Conservation (phyloP, 2,113 vertebrate genomes). For the Odontophorus gujanensis region DNA sequence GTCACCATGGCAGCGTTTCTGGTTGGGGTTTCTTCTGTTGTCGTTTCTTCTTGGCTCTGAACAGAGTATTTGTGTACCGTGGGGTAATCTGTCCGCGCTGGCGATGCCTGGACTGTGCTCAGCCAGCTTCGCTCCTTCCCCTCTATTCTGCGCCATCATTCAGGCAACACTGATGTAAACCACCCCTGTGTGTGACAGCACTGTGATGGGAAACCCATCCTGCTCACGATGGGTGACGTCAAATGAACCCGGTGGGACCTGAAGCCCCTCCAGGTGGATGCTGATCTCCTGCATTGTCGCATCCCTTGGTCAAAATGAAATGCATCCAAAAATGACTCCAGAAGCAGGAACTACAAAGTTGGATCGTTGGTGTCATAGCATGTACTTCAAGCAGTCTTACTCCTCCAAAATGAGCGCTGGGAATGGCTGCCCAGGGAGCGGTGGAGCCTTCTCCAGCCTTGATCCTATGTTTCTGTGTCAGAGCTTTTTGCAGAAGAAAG, state of each 20-base stretch:
- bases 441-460: too few species aligned
- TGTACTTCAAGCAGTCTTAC: background rate
- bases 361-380: background rate
- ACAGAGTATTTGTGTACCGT: accelerated
- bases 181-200: background rate
- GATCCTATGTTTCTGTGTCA: background rate
- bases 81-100: background rate
- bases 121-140: accelerated
- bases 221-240: background rate
- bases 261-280: background rate
- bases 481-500: background rate
- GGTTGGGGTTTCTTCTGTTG: background rate
- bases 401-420: too few species aligned
- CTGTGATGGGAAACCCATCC: background rate
- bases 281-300: too few species aligned
- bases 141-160: background rate
- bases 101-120: background rate
- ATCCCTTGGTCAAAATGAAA: background rate
- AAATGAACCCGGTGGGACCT: background rate
- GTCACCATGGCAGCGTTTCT: background rate
- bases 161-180: background rate
- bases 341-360: background rate
- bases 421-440: too few species aligned
- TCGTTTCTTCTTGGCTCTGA: background rate
- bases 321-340: background rate